Percentiles rank a stretch among this genome's conserved stretches.
phyloP scores from a whole-genome alignment of 1,140 invertebrate genomes.

The Monochamus saltuarius region DNA sequence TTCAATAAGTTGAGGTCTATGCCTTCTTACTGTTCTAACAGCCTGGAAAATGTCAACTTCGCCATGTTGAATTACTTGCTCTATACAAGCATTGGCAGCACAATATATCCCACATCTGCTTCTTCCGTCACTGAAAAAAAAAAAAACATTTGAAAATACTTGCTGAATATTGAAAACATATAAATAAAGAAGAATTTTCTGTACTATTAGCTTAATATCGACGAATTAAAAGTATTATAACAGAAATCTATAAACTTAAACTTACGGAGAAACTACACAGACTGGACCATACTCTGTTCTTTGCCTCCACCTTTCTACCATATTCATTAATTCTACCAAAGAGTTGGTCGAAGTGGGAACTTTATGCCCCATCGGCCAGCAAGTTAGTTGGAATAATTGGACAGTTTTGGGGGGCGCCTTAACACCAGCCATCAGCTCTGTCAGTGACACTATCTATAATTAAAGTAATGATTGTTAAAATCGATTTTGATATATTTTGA shows the following conservation, averaged over 20 bases:
- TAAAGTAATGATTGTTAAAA: no score
- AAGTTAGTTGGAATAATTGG: constrained; percentile 91
- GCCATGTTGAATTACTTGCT: constrained; percentile 97
- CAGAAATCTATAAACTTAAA: constrained; percentile 40
- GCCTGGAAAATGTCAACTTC: constrained; percentile 99
- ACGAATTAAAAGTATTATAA: no score
- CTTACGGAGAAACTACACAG: constrained; percentile 94
- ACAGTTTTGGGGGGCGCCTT: constrained; percentile 91
- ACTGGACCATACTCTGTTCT: constrained; percentile 92
- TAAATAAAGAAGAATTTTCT: no score
- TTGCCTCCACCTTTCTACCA: constrained; percentile 96
- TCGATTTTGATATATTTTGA: no score
- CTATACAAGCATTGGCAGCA: constrained; percentile 95
- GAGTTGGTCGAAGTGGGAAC: constrained; percentile 96
- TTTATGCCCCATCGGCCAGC: constrained; percentile 94
- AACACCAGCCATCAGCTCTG: constrained; percentile 92
- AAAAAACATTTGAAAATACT: not conserved
- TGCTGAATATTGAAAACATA: no score
- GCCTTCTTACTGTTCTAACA: constrained; percentile 92
- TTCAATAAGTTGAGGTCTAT: constrained; percentile 91
- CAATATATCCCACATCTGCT: constrained; percentile 95
- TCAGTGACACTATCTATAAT: constrained; percentile 80
- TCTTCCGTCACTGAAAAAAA: constrained; percentile 76
- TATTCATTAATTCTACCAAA: constrained; percentile 96
- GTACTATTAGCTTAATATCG: no score